Evolutionary conservation across 2,113 vertebrate genomes (phyloP), one percentile per base, ranked within the genome.

Genomic region (Epinephelus fuscoguttatus): DNA sequence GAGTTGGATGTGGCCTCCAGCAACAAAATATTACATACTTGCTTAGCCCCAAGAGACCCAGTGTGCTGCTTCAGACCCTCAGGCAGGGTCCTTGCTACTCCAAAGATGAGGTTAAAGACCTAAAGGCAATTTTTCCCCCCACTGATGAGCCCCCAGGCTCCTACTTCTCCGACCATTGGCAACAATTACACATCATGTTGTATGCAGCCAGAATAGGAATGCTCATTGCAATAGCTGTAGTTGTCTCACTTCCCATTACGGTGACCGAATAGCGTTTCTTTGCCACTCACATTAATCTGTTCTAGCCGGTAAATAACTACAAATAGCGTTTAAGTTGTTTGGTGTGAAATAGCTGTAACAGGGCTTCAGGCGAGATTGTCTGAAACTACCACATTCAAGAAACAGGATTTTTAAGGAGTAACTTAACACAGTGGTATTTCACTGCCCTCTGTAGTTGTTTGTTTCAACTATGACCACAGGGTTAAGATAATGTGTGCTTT

Each of bases 121-220:
- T 78, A 42, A 66, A 77, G 49, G 66, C 68, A 66, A 61, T 73
- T 23, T 53, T 25, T 14, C 6, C 19, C 30, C 37, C 23, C 18
- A 30, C 27, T 25, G 33, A 82, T 70, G 40, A 66, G 42, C 15
- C 76, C 68, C 27, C 0, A 4, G 52, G 69, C 57, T 67, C 67
- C 19, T 14, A 66, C 47, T 70, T 81, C 9, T 56, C 37, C n/a
- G 52, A 23, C 33, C 49, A 56, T 49, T 61, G 47, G 33, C 15
- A 84, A 52, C 53, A 52, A 81, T 68, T 52, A 68, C 62, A 81
- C n/a, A 49, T 15, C n/a, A 37, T 70, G 40, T 72, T 72, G 60
- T 53, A 70, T 55, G 57, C 49, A 62, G 15, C 19, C 47, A 33
- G 64, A 62, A 82, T 49, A 56, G 17, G 33, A 61, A 60, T 53